Conservation (phyloP, 2,797 vertebrate genomes). For the Rhinella marina region DNA sequence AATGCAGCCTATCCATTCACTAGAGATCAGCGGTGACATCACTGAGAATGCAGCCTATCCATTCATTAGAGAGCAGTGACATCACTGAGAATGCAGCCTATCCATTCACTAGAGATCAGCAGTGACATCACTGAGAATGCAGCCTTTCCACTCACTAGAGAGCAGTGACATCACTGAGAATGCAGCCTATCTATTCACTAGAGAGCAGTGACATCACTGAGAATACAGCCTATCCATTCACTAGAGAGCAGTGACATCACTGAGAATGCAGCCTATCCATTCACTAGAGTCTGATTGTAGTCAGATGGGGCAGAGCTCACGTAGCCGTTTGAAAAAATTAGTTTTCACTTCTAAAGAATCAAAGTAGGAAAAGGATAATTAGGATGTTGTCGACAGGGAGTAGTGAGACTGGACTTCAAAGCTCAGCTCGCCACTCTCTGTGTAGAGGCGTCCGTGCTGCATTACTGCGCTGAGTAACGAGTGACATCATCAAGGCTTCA, state of each 20-base stretch:
- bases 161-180: background rate
- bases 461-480: slow-evolving; percentile 69
- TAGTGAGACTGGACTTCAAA: background rate
- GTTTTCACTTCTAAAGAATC: slow-evolving; percentile 8
- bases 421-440: background rate
- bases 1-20: background rate
- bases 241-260: background rate
- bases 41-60: background rate
- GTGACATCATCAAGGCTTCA: slow-evolving; percentile 72
- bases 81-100: background rate
- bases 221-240: background rate
- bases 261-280: background rate
- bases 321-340: background rate
- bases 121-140: background rate
- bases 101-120: background rate
- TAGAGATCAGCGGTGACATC: background rate
- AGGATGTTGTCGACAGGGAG: background rate
- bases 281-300: background rate
- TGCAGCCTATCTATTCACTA: background rate
- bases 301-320: background rate
- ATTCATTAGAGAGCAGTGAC: background rate
- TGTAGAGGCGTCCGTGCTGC: background rate
- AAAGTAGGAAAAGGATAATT: background rate
- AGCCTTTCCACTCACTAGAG: background rate
- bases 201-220: background rate